phyloP scores from a whole-genome alignment of 1,140 invertebrate genomes.

The Drosophila insularis region DNA sequence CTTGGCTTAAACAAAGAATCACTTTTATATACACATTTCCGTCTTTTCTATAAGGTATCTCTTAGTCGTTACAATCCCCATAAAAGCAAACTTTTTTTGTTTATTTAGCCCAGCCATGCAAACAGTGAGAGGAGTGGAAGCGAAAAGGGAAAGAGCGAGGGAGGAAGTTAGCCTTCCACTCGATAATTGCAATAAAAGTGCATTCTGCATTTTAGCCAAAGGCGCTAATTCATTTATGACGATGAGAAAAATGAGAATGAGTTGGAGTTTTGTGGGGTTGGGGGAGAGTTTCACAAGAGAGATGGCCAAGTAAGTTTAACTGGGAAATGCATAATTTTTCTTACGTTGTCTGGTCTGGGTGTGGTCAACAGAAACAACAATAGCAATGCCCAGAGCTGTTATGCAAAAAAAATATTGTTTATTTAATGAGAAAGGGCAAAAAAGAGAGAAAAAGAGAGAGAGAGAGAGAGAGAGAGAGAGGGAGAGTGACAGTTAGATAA shows the following conservation, averaged over 20 bases:
- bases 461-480: not conserved
- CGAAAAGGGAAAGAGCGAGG: slow-evolving; percentile 17
- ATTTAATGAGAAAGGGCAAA: slow-evolving; percentile 32
- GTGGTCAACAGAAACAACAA: slow-evolving; percentile 34
- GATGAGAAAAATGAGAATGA: slow-evolving; percentile 1
- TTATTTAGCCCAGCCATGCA: slow-evolving; percentile 69
- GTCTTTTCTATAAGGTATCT: not conserved
- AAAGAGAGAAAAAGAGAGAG: not conserved
- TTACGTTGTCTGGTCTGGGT: slow-evolving; percentile 30
- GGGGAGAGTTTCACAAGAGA: slow-evolving; percentile 37
- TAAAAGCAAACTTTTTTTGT: slow-evolving; percentile 26
- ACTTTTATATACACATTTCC: no score
- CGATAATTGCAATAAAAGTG: slow-evolving; percentile 80
- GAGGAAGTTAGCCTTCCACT: slow-evolving; percentile 41
- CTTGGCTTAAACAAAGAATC: no score
- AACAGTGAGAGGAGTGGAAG: slow-evolving; percentile 18
- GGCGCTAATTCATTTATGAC: slow-evolving; percentile 80
- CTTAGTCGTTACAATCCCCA: not conserved
- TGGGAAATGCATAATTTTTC: slow-evolving; percentile 71
- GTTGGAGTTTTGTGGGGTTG: not conserved
- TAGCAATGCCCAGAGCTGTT: slow-evolving; percentile 37
- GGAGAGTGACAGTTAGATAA: not conserved
- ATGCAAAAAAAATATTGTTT: slow-evolving; percentile 42
- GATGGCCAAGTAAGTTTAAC: slow-evolving; percentile 63
- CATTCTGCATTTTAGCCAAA: slow-evolving; percentile 77